phyloP scores from a whole-genome alignment of 2,113 vertebrate species.

The Coreoperca whiteheadi region DNA sequence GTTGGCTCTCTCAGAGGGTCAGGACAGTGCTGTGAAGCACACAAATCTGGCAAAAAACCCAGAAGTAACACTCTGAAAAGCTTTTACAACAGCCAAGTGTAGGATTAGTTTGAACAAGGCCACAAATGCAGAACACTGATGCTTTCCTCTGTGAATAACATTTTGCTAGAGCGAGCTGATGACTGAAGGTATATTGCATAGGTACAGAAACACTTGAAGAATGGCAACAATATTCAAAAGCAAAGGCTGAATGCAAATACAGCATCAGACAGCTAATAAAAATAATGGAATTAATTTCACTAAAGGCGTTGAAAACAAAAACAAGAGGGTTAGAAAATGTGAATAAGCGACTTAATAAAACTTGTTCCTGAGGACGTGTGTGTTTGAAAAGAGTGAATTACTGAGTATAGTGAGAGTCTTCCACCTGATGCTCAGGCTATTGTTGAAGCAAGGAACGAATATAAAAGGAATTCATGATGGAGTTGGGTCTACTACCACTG shows the following conservation, averaged over 20 bases:
- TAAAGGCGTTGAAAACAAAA: too few relatives aligned
- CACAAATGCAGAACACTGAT: background rate
- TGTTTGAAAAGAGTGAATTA: background rate
- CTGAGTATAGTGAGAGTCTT: background rate
- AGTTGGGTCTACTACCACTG: slow-evolving; percentile 44
- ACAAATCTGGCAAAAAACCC: background rate
- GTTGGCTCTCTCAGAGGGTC: background rate
- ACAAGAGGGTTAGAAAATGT: background rate
- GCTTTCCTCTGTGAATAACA: too few relatives aligned
- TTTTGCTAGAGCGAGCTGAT: too few relatives aligned
- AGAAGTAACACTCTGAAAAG: background rate
- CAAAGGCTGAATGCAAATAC: background rate
- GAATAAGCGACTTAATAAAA: slow-evolving; percentile 10
- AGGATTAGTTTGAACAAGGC: background rate
- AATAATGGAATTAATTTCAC: background rate
- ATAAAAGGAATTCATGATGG: slow-evolving; percentile 55
- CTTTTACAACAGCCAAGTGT: background rate
- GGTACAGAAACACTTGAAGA: background rate
- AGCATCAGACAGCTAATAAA: background rate
- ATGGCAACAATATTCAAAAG: background rate
- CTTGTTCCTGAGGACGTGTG: background rate
- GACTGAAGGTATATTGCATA: background rate
- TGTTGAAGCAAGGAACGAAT: slow-evolving; percentile 36
- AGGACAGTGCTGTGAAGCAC: background rate
- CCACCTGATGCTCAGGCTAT: slow-evolving; percentile 62